Conservation (phyloP, 2,888 invertebrate species). For the Hypselothyrea guttata region DNA sequence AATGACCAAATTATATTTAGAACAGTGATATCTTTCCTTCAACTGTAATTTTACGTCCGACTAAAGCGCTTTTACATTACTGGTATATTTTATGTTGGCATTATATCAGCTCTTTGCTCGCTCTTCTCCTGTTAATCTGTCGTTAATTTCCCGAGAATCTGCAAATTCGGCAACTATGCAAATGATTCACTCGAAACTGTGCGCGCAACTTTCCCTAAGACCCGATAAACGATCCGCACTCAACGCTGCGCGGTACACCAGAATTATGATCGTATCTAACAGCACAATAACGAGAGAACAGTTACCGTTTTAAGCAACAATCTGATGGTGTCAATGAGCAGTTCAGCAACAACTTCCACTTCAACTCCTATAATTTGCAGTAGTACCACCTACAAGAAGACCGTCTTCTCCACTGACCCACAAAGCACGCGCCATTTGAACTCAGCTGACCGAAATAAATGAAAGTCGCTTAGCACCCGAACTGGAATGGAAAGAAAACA, state of each 20-base stretch:
- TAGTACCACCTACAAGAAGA: conserved; percentile 18
- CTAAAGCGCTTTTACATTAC: no score
- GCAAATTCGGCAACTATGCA: conserved; percentile 1
- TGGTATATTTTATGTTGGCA: no score
- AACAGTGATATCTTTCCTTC: no score
- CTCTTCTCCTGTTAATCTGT: not conserved
- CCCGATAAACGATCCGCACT: conserved; percentile 41
- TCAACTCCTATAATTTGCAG: conserved; percentile 38
- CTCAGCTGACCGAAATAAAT: conserved; percentile 68
- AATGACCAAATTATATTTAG: no score
- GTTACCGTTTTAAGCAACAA: conserved; percentile 48
- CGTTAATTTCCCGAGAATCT: not conserved
- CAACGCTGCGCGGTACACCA: conserved; percentile 9
- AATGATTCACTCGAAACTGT: conserved; percentile 16
- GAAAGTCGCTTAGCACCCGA: conserved; percentile 56
- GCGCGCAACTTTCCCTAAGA: conserved; percentile 57
- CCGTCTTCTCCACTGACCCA: conserved; percentile 57
- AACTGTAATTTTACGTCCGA: no score
- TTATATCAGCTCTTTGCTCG: not conserved
- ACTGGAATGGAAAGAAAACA: not conserved
- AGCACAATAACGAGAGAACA: conserved; percentile 47
- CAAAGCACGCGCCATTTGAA: conserved; percentile 73
- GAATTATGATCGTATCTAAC: conserved; percentile 40
- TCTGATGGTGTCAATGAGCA: conserved; percentile 69
- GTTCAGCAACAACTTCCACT: conserved; percentile 1